Percentiles rank a stretch among this genome's conserved stretches.
Evolutionary conservation across 1,140 invertebrate species (phyloP).

Genomic region (Aphidius gifuensis): DNA sequence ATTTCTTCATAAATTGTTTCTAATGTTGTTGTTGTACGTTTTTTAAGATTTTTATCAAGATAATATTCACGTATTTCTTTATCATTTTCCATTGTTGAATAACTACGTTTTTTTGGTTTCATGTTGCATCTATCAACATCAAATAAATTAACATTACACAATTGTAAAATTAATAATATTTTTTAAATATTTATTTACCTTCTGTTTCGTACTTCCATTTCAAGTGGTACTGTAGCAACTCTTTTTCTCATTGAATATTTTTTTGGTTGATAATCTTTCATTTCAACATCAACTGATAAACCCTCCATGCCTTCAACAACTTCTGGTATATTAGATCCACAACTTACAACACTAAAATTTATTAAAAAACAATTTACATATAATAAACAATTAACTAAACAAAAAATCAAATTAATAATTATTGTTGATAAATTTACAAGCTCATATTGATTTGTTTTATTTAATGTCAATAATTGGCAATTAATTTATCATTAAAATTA

Average conservation of each 20-base stretch:
- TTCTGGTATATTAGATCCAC: slow-evolving; percentile 37
- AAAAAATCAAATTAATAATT: too few species aligned
- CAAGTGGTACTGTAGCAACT: slow-evolving; percentile 19
- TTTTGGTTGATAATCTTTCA: slow-evolving; percentile 12
- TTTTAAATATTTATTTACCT: slow-evolving; percentile 32
- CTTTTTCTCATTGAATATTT: slow-evolving; percentile 30
- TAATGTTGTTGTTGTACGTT: slow-evolving; percentile 35
- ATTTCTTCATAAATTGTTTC: slow-evolving; percentile 52
- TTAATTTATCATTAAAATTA: too few species aligned
- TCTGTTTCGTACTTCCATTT: slow-evolving; percentile 35
- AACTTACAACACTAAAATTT: slow-evolving; percentile 14
- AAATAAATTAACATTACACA: neutral
- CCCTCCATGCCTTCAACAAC: slow-evolving; percentile 44
- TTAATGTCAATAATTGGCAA: too few species aligned
- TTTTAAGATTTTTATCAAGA: slow-evolving; percentile 44
- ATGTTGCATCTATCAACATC: slow-evolving; percentile 37
- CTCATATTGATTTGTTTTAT: too few species aligned
- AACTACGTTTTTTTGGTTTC: slow-evolving; percentile 41
- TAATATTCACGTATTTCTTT: slow-evolving; percentile 44
- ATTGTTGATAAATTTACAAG: too few species aligned
- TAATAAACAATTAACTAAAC: too few species aligned
- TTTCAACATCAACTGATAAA: slow-evolving; percentile 37
- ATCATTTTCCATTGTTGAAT: slow-evolving; percentile 37
- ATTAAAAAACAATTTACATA: neutral
- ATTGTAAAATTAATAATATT: slow-evolving; percentile 14